Base-by-base conservation (phyloP, 2,888 invertebrate species). In the Sericinus montela region DNA sequence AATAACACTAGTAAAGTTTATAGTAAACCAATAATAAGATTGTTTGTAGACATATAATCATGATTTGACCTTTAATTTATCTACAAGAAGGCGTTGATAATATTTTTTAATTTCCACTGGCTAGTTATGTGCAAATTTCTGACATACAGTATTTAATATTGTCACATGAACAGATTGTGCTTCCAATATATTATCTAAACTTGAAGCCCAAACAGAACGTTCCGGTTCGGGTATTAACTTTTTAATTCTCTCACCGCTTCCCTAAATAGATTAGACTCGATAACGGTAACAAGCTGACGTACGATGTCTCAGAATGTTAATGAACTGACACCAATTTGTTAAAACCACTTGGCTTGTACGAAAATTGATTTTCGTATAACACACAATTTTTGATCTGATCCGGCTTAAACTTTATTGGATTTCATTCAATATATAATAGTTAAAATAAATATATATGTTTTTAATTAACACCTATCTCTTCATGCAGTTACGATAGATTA, bases 291-390 rank as follows among this genome's bases (percentile, higher is more conserved):
- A 41, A 46, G 34, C 43, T 7, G 10, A 36, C 40, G 16, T n/a
- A 25, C 47, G 36, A 15, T 36, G 29, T 41, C n/a, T 40, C 7
- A 45, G 36, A 45, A 50, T 50, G 40, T 50, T 45, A 50, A 41
- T 41, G 30, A 19, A 36, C 36, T 30, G 45, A 45, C 50, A 50
- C 40, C 41, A 35, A 50, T 50, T 50, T 50, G 45, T 50, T 49
- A 35, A 45, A 39, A 49, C 28, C 35, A 38, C 25, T 44, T 40
- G 15, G 13, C n/a, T 11, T 6, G 19, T 50, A 36, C 29, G 23
- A 35, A 45, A 50, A 45, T 45, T 36, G 35, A 39, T 36, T 45
- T 45, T 50, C 36, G 36, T 40, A 19, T 36, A 29, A 36, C 41
- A 5, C 36, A 28, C 25, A 10, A 43, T 11, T 2, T 40, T 34